Conservation (phyloP, 2,888 invertebrate genomes). For the Empis stercorea region DNA sequence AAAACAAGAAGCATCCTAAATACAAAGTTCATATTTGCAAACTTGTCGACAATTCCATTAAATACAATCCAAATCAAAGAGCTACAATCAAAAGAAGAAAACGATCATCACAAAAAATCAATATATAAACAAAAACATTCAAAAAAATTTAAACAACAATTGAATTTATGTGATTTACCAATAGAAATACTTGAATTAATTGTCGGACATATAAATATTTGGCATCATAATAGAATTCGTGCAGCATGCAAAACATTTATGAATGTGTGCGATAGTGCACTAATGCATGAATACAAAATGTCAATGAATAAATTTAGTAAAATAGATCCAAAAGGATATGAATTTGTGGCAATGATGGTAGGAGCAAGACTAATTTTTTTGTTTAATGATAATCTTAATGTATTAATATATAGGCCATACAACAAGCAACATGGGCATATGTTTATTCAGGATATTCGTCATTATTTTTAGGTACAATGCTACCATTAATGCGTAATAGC, state of each 20-base stretch:
- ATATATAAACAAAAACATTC: not conserved
- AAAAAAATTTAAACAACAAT: not conserved
- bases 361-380: not conserved
- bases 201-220: conserved; percentile 19
- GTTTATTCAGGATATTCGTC: conserved; percentile 20
- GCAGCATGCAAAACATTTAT: conserved; percentile 19
- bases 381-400: too few relatives aligned
- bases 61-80: too few relatives aligned
- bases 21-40: too few relatives aligned
- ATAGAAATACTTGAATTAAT: conserved; percentile 21
- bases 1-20: too few relatives aligned
- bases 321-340: conserved; percentile 14
- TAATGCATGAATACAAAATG: conserved; percentile 20
- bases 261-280: conserved; percentile 16
- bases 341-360: conserved; percentile 18
- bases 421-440: conserved; percentile 20
- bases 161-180: conserved; percentile 18
- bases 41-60: too few relatives aligned
- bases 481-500: conserved; percentile 17
- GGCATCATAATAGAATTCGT: conserved; percentile 24
- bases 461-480: conserved; percentile 20
- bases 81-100: too few relatives aligned
- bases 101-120: too few relatives aligned
- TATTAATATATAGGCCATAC: conserved; percentile 14
- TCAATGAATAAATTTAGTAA: conserved; percentile 9